Base-by-base conservation (phyloP, 2,113 vertebrate genomes). In the Chroicocephalus ridibundus region DNA sequence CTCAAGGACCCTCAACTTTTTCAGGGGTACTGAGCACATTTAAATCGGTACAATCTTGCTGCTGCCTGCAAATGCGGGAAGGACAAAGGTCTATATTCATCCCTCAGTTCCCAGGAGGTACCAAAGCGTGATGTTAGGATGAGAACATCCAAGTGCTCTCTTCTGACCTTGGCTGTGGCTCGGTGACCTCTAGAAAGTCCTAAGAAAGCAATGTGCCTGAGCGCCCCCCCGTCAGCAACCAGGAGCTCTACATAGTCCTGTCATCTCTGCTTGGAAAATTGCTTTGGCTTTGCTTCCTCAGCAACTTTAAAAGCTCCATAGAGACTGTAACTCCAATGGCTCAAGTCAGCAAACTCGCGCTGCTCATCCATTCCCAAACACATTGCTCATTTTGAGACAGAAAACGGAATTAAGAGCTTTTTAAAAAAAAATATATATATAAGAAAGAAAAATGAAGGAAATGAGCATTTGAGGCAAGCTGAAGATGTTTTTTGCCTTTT, bases 221-320 rank as follows among this genome's bases (percentile, higher is more conserved):
- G 44, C 38, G 79, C 15, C 3, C 11, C 8, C 8, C 18, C 10
- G 1, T n/a, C 77, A 91, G 57, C 74, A 92, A 2, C 19, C 42
- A 18, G 2, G 42, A 54, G 44, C 55, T 86, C 44, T 42, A 21
- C 3, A 1, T 16, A 29, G 31, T 76, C 57, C 60, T 93, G 34
- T 85, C 57, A 52, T 82, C 62, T 79, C 81, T 71, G 18, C 61
- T 89, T 78, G 84, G 89, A 94, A 96, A 94, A 76, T 34, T 84
- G 44, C 32, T 54, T 75, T 95, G 86, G 61, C 61, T 97, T 91
- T 82, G 13, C 91, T 91, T 94, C 77, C 58, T 87, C 91, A 72
- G 74, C 85, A 91, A 79, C 29, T 74, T 93, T 84, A 69, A 80
- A 94, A 87, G 36, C 49, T 82, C 83, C 46, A 42, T 6, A 69